Percentiles rank a stretch among this genome's conserved stretches.
These are phyloP conservation scores for Abrostola triplasia DNA, from an alignment of 2,888 invertebrate genomes.

Conservation along the genomic window DNA sequence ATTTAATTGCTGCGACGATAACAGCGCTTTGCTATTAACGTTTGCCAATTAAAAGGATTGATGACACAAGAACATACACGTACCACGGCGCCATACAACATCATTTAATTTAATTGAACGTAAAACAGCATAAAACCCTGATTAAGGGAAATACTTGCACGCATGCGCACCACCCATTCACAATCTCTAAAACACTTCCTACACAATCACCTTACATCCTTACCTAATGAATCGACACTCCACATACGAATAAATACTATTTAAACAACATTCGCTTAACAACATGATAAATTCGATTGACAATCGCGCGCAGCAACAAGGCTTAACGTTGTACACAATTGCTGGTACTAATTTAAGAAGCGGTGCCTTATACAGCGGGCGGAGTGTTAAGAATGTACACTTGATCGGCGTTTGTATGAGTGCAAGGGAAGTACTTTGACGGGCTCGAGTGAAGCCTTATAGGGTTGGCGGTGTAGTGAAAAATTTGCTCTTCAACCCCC, in stretches of 20 bases:
- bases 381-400: slow-evolving; percentile 82
- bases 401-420: slow-evolving; percentile 88
- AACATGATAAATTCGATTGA: slow-evolving; percentile 62
- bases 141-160: slow-evolving; percentile 3
- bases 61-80: not conserved
- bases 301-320: slow-evolving; percentile 64
- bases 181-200: slow-evolving; percentile 8
- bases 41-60: not conserved
- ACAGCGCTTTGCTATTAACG: too few relatives aligned
- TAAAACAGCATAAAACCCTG: not conserved
- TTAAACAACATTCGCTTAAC: slow-evolving; percentile 52
- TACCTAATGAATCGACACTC: slow-evolving; percentile 56
- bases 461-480: slow-evolving; percentile 83
- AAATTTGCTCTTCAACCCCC: slow-evolving; percentile 86
- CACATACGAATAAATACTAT: slow-evolving; percentile 54
- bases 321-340: slow-evolving; percentile 80
- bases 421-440: slow-evolving; percentile 79
- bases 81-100: not conserved
- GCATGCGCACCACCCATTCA: slow-evolving; percentile 14
- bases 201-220: slow-evolving; percentile 28
- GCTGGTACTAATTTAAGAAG: slow-evolving; percentile 84
- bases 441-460: slow-evolving; percentile 81
- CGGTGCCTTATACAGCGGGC: slow-evolving; percentile 83
- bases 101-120: not conserved
- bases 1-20: too few relatives aligned